Evolutionary conservation across 2,888 invertebrate species (phyloP).

Genomic region (Axea sp.): DNA sequence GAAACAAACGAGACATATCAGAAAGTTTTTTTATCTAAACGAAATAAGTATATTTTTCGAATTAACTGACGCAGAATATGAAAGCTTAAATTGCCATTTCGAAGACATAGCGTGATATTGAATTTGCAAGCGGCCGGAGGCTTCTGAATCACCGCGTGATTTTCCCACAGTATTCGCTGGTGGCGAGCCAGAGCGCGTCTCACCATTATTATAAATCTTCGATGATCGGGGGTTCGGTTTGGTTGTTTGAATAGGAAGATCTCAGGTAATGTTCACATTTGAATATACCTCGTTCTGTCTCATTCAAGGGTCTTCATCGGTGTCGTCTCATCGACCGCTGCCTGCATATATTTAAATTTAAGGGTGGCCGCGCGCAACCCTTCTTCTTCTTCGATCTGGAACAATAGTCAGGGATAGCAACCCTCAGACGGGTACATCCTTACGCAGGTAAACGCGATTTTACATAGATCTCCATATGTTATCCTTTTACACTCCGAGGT

Average conservation of each 20-base stretch:
- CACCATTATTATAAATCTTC: conserved; percentile 78
- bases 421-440: conserved; percentile 72
- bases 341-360: conserved; percentile 79
- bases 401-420: conserved; percentile 36
- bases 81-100: conserved; percentile 3
- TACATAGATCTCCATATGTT: conserved; percentile 79
- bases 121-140: conserved; percentile 24
- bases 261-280: conserved; percentile 78
- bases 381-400: conserved; percentile 67
- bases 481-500: conserved; percentile 69
- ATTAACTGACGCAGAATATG: background rate
- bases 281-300: conserved; percentile 73
- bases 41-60: conserved; percentile 19
- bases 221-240: conserved; percentile 73
- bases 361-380: conserved; percentile 73
- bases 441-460: conserved; percentile 77
- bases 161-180: conserved; percentile 76
- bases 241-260: conserved; percentile 79
- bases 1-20: no score
- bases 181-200: conserved; percentile 67
- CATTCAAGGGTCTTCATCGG: conserved; percentile 56
- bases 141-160: no score
- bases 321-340: conserved; percentile 65
- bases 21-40: conserved; percentile 19
- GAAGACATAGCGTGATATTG: background rate